These are phyloP conservation scores for Carettochelys insculpta DNA, from an alignment of 2,113 vertebrate genomes.

Conservation along the genomic window DNA sequence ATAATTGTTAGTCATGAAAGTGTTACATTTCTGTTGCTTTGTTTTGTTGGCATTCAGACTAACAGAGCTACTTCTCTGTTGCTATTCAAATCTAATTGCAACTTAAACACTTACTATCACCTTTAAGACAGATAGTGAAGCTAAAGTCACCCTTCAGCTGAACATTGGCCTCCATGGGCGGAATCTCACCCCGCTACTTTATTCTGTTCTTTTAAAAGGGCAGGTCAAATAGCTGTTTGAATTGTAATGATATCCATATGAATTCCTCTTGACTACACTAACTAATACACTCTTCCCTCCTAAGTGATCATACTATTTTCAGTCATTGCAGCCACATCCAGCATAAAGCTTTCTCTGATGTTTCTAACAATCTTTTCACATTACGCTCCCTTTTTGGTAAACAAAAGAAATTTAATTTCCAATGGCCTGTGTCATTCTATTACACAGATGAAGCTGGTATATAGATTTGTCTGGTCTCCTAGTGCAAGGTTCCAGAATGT, in stretches of 20 bases:
- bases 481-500: neutral
- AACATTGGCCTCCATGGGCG: conserved; percentile 12
- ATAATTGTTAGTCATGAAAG: too few species aligned
- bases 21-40: too few species aligned
- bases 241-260: conserved; percentile 43
- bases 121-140: conserved; percentile 39
- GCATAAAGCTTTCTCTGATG: neutral
- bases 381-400: neutral
- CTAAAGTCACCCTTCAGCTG: conserved; percentile 38
- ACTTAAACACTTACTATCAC: conserved; percentile 54
- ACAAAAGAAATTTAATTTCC: neutral
- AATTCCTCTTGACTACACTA: conserved; percentile 42
- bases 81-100: conserved; percentile 57
- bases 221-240: conserved; percentile 46
- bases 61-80: too few species aligned
- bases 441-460: neutral
- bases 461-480: accelerated
- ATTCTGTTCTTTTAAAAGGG: conserved; percentile 22
- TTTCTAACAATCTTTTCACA: neutral
- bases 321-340: neutral
- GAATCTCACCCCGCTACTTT: conserved; percentile 47
- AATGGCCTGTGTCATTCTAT: neutral
- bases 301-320: neutral
- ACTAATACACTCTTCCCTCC: neutral
- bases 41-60: too few species aligned